Evolutionary conservation across 2,797 vertebrate genomes (phyloP).

Genomic region (Pseudomugil tenellus): DNA sequence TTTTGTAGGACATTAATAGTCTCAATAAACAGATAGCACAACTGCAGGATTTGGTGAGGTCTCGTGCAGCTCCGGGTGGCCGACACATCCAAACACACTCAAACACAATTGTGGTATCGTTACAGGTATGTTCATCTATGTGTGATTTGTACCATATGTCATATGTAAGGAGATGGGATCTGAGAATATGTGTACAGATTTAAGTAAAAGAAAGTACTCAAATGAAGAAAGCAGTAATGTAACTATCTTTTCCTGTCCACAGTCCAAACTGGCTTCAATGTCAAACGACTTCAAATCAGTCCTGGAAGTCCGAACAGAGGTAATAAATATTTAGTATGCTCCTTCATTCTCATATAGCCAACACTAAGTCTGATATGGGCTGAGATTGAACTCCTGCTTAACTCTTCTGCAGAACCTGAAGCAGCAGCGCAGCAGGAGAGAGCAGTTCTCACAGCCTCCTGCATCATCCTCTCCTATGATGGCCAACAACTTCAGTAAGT

Average conservation of each 20-base stretch:
- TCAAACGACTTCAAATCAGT: slow-evolving; percentile 97
- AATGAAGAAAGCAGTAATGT: not conserved
- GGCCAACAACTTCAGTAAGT: slow-evolving; percentile 90
- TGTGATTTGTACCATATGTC: not conserved
- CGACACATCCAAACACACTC: slow-evolving; percentile 92
- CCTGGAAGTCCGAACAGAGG: slow-evolving; percentile 95
- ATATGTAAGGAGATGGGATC: not conserved
- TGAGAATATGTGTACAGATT: not conserved
- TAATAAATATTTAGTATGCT: slow-evolving; percentile 61
- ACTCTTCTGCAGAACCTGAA: slow-evolving; percentile 87
- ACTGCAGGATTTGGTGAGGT: slow-evolving; percentile 90
- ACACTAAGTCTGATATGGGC: not conserved
- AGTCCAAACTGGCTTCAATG: slow-evolving; percentile 96
- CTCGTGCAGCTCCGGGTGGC: slow-evolving; percentile 87
- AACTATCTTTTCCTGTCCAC: slow-evolving; percentile 41
- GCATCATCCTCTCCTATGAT: slow-evolving; percentile 85
- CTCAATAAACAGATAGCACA: slow-evolving; percentile 96
- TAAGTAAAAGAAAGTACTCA: not conserved
- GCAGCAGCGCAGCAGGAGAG: slow-evolving; percentile 91
- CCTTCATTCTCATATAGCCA: not conserved
- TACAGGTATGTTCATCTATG: slow-evolving; percentile 80
- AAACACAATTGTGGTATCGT: slow-evolving; percentile 91
- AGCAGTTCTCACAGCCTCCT: slow-evolving; percentile 90
- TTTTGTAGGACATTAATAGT: slow-evolving; percentile 90
- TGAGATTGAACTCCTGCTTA: not conserved